Conservation (phyloP, 2,888 invertebrate species). For the Lasioglossum vierecki region DNA sequence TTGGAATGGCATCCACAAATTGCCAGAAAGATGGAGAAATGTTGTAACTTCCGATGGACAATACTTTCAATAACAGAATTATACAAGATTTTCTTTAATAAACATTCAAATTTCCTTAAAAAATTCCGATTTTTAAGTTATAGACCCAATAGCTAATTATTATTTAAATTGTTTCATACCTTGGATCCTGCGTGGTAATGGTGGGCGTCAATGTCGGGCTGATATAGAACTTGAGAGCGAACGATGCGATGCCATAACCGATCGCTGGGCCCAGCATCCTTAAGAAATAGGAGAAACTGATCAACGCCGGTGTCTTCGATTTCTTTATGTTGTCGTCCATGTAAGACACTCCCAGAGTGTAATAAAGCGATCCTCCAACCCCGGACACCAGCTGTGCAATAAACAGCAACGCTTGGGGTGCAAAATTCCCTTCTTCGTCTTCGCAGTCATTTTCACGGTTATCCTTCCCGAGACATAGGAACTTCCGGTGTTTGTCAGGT, state of each 20-base stretch:
- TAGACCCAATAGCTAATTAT: no score
- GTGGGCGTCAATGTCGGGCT: slow-evolving; percentile 88
- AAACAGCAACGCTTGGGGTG: slow-evolving; percentile 88
- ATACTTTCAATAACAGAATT: no score
- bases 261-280: slow-evolving; percentile 89
- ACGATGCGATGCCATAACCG: slow-evolving; percentile 88
- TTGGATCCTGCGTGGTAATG: slow-evolving; percentile 88
- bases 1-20: no score
- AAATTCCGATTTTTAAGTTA: no score
- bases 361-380: slow-evolving; percentile 89
- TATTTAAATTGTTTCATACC: slow-evolving; percentile 63
- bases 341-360: slow-evolving; percentile 89
- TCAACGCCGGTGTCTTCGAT: slow-evolving; percentile 89
- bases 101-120: no score
- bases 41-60: no score
- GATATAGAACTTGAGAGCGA: slow-evolving; percentile 88
- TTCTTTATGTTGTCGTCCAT: slow-evolving; percentile 92
- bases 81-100: no score
- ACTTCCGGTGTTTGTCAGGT: slow-evolving; percentile 85
- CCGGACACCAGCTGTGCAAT: slow-evolving; percentile 89
- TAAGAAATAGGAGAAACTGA: slow-evolving; percentile 89
- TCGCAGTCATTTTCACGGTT: slow-evolving; percentile 83
- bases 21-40: no score
- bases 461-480: slow-evolving; percentile 85
- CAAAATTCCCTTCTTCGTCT: slow-evolving; percentile 86